Evolutionary conservation across 1,140 invertebrate species (phyloP), one percentile per base, ranked within the genome.

Genomic region (Drosophila auraria): DNA sequence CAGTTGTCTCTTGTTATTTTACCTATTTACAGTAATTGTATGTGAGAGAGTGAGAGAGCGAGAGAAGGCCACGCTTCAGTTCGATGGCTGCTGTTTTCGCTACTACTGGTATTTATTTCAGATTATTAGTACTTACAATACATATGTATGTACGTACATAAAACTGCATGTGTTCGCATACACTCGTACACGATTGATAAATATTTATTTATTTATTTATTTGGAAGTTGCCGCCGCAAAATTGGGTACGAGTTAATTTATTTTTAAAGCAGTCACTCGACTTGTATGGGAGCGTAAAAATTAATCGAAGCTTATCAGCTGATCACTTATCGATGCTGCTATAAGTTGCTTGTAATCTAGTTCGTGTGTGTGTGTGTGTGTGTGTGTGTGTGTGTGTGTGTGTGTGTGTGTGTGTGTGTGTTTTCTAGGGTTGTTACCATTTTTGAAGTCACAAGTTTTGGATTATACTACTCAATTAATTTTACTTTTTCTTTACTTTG

Each of bases 21-120:
- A 89, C 84, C 86, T 89, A 89, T 89, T 89, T 89, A 89, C 84
- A 84, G 86, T 89, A 89, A 89, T 82, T 89, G 83, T 87, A 57
- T 89, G 84, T 36, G 30, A 42, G 40, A 17, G 50, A 30, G 49
- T 11, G 23, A 27, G 51, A 38, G 53, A 56, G 53, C 33, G 58
- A 56, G 47, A 64, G 53, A 75, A 75, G 75, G 75, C 86, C 84
- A 78, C 25, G 69, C 42, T 50, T 70, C 69, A 70, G 40, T 68
- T 66, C 59, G 58, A 49, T 68, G 42, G 44, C 15, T 66, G 42
- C 66, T 56, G 63, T 57, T 71, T 30, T 23, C 62, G 45, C 42
- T 65, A 45, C 40, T 45, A 20, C 23, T 42, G 42, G n/a, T 72
- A 59, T 73, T 44, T 60, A 54, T 54, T 54, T 56, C 56, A 68